Evolutionary conservation across 2,797 vertebrate genomes (phyloP).

Genomic region (Delichon dasypus): DNA sequence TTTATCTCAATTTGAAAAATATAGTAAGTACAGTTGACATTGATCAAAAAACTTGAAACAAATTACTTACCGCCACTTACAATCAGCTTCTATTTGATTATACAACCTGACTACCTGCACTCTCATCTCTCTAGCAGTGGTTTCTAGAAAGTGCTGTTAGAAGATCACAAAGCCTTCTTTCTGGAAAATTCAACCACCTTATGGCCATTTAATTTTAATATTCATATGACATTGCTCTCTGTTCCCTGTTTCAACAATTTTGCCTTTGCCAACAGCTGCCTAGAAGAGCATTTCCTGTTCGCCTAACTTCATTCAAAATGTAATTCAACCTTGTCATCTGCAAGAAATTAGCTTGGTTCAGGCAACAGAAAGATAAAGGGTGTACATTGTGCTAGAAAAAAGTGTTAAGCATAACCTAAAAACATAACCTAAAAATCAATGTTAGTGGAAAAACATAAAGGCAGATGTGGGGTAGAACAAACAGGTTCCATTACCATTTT

Average conservation of each 20-base stretch:
- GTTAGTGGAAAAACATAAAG: neutral
- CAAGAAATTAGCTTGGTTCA: neutral
- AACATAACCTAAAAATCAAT: neutral
- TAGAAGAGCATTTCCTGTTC: neutral
- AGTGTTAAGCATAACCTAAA: neutral
- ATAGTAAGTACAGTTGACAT: neutral
- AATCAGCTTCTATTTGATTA: neutral
- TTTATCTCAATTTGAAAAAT: neutral
- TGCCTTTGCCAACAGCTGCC: neutral
- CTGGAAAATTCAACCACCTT: neutral
- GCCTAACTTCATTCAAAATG: neutral
- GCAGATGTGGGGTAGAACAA: neutral
- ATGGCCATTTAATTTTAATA: neutral
- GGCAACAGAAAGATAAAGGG: neutral
- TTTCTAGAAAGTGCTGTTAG: neutral
- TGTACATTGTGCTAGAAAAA: neutral
- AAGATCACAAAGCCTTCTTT: neutral
- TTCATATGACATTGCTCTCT: neutral
- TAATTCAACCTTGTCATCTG: neutral
- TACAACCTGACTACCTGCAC: neutral
- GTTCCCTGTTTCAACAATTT: neutral
- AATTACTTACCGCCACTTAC: neutral
- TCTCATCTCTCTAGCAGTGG: neutral
- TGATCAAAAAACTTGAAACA: accelerated
- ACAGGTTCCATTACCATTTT: neutral